phyloP scores from a whole-genome alignment of 2,888 invertebrate genomes.

The Drosophila mayaguana region DNA sequence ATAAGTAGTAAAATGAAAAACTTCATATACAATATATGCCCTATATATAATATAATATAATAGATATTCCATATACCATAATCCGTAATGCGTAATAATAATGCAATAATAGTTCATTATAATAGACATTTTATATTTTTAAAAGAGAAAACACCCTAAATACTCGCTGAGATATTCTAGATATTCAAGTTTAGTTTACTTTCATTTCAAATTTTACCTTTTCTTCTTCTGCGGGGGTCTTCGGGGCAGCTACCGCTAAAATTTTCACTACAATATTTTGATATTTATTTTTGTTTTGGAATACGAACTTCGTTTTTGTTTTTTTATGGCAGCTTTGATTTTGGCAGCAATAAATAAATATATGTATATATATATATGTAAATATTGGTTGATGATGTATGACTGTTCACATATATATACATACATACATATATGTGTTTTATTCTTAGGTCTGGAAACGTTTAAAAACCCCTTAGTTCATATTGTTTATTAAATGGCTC shows the following conservation, averaged over 20 bases:
- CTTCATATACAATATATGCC: constrained; percentile 77
- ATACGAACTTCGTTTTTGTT: constrained; percentile 29
- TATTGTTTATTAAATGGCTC: constrained; percentile 60
- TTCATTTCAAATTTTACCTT: neutral
- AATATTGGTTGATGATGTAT: constrained; percentile 47
- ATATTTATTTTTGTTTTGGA: constrained; percentile 9
- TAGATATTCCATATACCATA: constrained; percentile 68
- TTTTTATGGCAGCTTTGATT: constrained; percentile 64
- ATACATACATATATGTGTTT: constrained; percentile 22
- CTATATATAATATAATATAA: constrained; percentile 64
- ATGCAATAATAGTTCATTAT: constrained; percentile 52
- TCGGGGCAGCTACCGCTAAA: constrained; percentile 48
- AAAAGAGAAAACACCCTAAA: constrained; percentile 54
- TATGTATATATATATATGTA: constrained; percentile 15
- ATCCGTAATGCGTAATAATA: constrained; percentile 61
- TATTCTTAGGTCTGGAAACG: constrained; percentile 39
- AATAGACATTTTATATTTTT: constrained; percentile 60
- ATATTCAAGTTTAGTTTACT: constrained; percentile 26
- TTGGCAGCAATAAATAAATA: constrained; percentile 62
- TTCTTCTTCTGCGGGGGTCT: neutral
- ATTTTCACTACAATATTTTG: constrained; percentile 54
- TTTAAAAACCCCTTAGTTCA: constrained; percentile 55
- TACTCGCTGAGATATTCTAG: constrained; percentile 31
- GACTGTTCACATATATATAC: constrained; percentile 27
- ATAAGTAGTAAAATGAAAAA: constrained; percentile 74